Base-by-base conservation (phyloP, 1,140 invertebrate species). In the Ectropis grisescens region DNA sequence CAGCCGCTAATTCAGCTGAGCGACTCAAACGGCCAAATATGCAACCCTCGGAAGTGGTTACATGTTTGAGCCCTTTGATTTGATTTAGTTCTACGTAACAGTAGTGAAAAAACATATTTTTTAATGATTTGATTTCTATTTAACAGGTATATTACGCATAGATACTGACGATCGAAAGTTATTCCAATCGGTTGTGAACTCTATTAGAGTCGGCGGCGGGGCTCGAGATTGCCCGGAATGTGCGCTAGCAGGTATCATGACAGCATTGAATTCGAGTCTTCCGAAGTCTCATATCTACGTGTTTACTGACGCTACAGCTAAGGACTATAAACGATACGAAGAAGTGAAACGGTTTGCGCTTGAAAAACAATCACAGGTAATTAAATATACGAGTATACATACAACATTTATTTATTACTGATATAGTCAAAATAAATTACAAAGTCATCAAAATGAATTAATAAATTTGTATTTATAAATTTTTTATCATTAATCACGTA, bases 171-270 rank as follows among this genome's bases (percentile, higher is more conserved):
- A 72, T 14, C 11, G 27, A 24, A 12, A 54, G 10, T 25, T 38
- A 33, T 74, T 70, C 11, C 56, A 43, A 37, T 23, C n/a, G 4
- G 67, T 78, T 13, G 60, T 89, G 11, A 51, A 69, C 2, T 48
- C 72, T n/a, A 68, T 89, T 8, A 58, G 61, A 13, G 82, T 87
- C 0, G 45, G 82, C 11, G 85, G 85, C 1, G 87, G 87, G 10
- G 85, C n/a, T n/a, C n/a, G 80, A 0, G 87, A 89, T 44, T 90
- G 89, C 65, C 87, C 88, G 0, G 89, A 90, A 66, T 83, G 85
- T 80, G 70, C 83, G 14, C 68, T 90, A 23, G 60, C 58, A 1
- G 88, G 86, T 13, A 88, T 90, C 13, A 81, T 85, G 47, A 57
- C 74, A 26, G 89, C 86, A 0, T 58, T 90, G 6, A 75, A 86